These are phyloP conservation scores for Zophobas morio DNA, from an alignment of 1,140 invertebrate genomes.

Conservation along the genomic window DNA sequence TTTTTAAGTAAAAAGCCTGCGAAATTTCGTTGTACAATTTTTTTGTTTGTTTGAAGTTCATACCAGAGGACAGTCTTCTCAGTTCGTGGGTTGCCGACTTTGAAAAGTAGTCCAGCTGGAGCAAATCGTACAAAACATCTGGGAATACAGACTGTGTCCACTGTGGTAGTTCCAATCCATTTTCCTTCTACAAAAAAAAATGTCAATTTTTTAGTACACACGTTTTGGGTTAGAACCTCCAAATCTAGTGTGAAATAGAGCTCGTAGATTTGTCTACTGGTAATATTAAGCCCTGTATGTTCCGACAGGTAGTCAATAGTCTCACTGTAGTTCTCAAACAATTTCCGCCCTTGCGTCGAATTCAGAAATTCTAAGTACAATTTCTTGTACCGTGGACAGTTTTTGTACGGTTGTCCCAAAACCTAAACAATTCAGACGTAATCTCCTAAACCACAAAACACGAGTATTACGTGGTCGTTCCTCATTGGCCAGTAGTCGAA, in stretches of 20 bases:
- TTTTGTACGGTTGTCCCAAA: constrained; percentile 52
- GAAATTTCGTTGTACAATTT: constrained; percentile 25
- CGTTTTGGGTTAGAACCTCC: constrained; percentile 41
- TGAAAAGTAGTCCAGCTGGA: constrained; percentile 51
- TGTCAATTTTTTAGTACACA: background rate
- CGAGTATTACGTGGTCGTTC: constrained; percentile 4
- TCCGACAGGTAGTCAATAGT: constrained; percentile 41
- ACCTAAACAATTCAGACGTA: constrained; percentile 25
- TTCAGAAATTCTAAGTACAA: constrained; percentile 50
- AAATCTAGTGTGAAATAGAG: constrained; percentile 55
- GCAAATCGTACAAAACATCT: constrained; percentile 62
- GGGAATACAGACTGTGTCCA: constrained; percentile 53
- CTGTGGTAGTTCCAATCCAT: constrained; percentile 37
- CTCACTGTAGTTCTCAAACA: constrained; percentile 52
- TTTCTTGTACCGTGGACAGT: constrained; percentile 51
- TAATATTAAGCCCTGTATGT: constrained; percentile 45
- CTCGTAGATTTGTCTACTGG: constrained; percentile 51
- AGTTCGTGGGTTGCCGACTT: constrained; percentile 51
- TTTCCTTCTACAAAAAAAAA: constrained; percentile 43
- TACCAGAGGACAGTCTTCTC: constrained; percentile 48
- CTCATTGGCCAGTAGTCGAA: constrained; percentile 56
- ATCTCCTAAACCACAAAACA: no score
- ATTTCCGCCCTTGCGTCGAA: constrained; percentile 48
- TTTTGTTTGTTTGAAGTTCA: background rate
- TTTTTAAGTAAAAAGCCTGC: constrained; percentile 50